A percentile compares a stretch with the other conserved stretches of the same genome.
phyloP scores from a whole-genome alignment of 2,113 vertebrate species.

The Peromyscus maniculatus region DNA sequence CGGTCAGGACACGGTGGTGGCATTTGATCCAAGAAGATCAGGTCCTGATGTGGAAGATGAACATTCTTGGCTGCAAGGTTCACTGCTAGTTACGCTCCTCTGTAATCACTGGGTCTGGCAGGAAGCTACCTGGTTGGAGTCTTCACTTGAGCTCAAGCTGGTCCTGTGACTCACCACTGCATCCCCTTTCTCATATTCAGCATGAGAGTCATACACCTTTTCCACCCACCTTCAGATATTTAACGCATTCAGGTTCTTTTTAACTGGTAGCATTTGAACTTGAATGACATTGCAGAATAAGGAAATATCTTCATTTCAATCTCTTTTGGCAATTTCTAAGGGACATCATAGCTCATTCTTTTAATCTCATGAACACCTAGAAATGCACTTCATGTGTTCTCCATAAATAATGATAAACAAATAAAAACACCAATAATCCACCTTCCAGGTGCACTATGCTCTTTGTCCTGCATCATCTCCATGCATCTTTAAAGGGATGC shows the following conservation, averaged over 20 bases:
- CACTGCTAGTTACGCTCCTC: neutral
- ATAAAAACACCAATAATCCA: neutral
- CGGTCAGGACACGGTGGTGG: neutral
- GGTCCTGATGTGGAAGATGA: neutral
- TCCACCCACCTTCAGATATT: neutral
- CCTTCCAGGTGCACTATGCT: neutral
- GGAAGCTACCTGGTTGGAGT: neutral
- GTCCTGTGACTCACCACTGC: neutral
- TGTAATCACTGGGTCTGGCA: accelerated
- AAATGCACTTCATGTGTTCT: neutral
- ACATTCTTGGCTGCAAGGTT: neutral
- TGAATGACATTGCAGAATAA: neutral
- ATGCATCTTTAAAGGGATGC: neutral
- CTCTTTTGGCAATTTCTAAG: neutral
- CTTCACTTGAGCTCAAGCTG: neutral
- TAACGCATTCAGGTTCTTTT: constrained; percentile 31
- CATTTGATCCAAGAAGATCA: neutral
- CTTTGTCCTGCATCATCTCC: neutral
- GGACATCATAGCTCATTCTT: neutral
- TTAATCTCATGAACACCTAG: constrained; percentile 23
- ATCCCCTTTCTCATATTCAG: neutral
- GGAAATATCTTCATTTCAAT: neutral
- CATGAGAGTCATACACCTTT: neutral
- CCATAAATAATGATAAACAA: constrained; percentile 1
- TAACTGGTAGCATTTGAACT: neutral